These are phyloP conservation scores for Epinotia nisella DNA, from an alignment of 2,888 invertebrate species.

Conservation along the genomic window DNA sequence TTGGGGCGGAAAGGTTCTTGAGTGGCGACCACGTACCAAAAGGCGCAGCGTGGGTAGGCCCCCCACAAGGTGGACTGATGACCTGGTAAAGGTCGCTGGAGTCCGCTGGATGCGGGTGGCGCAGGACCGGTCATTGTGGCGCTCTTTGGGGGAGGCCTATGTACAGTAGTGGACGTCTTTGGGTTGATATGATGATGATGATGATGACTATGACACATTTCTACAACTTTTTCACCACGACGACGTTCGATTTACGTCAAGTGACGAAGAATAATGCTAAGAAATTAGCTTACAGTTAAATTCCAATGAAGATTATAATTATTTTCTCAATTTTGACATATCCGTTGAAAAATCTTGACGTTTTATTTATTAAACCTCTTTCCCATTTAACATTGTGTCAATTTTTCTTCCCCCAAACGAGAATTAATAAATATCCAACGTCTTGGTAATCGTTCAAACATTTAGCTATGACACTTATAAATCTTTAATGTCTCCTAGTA, in stretches of 20 bases:
- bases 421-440: slow-evolving; percentile 32
- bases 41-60: no score
- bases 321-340: not conserved
- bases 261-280: not conserved
- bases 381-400: slow-evolving; percentile 18
- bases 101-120: no score
- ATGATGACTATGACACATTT: no score
- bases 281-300: not conserved
- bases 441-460: slow-evolving; percentile 19
- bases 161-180: no score
- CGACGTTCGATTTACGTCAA: not conserved
- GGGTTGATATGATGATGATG: no score
- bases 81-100: no score
- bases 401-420: slow-evolving; percentile 38
- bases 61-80: no score
- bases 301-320: slow-evolving; percentile 3
- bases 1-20: no score
- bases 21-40: no score
- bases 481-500: slow-evolving; percentile 29
- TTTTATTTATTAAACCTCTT: slow-evolving; percentile 22
- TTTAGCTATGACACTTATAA: slow-evolving; percentile 37
- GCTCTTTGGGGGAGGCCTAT: no score
- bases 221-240: not conserved
- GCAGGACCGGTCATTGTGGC: no score
- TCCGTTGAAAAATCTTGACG: not conserved